Base-by-base conservation (phyloP, 2,888 invertebrate species). In the Scaptomyza reducta region DNA sequence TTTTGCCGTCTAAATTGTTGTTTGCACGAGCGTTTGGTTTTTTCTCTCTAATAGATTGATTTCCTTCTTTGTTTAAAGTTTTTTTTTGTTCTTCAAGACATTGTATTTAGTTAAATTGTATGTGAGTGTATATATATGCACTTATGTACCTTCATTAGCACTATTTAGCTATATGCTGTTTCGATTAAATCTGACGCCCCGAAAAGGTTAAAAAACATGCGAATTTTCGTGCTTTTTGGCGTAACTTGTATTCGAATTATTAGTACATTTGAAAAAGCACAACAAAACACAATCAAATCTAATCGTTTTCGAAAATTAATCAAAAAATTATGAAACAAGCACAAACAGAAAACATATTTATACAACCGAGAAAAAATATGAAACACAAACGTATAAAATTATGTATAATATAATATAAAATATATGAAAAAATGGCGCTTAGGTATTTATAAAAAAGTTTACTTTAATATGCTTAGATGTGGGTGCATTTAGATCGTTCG, bases 311-410 rank as follows among this genome's bases (percentile, higher is more conserved):
- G 33, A 47, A 47, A 69, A 77, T 84, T 68, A 79, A 79, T 59
- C 40, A 29, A 64, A 67, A 49, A 49, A 35, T 40, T 56, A 38
- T 59, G 58, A 45, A 64, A 80, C 80, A 65, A 61, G 59, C 70
- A 84, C 81, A 47, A 67, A 79, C 79, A 68, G 46, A 60, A 65
- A 82, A 74, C 57, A 73, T 35, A 70, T 59, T 75, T 60, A 62
- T 61, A 63, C 50, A 64, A 7, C 45, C 53, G 16, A 67, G 51
- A 62, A 22, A 46, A 46, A 22, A 38, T 7, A 33, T 33, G 40
- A 40, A 72, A 71, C 53, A 77, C 53, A 76, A 64, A 70, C 55
- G 58, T 58, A 53, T 49, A 73, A 53, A 58, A 69, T 14, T 54
- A 38, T 29, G 22, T 42, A 29, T 11, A 29, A 29, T 45, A 67